Evolutionary conservation across 2,797 vertebrate genomes (phyloP).

Genomic region (Choloepus didactylus): DNA sequence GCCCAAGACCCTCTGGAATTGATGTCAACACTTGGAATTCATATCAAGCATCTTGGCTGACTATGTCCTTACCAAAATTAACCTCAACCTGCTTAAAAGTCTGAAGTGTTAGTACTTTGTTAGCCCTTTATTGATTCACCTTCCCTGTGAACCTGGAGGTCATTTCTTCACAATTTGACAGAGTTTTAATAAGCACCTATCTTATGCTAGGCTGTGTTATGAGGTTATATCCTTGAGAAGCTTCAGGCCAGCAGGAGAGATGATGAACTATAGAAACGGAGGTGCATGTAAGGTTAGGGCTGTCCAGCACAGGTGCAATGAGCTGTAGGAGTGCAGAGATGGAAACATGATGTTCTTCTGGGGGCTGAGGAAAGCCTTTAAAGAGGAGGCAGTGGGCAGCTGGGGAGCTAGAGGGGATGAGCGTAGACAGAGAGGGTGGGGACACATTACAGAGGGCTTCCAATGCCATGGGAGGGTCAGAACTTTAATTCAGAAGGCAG

Average conservation of each 20-base stretch:
- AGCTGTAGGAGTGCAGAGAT: background rate
- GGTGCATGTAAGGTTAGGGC: background rate
- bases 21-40: background rate
- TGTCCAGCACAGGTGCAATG: background rate
- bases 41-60: background rate
- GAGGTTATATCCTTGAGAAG: background rate
- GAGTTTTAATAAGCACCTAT: background rate
- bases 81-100: background rate
- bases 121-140: background rate
- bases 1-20: background rate
- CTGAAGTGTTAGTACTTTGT: no score
- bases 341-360: background rate
- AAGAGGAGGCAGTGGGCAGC: background rate
- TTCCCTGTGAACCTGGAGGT: background rate
- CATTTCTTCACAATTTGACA: background rate
- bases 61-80: background rate
- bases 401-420: no score
- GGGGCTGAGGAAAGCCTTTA: no score
- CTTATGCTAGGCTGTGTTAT: background rate
- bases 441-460: background rate
- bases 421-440: rapidly evolving
- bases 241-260: background rate
- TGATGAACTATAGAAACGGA: background rate
- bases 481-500: background rate
- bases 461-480: no score